Evolutionary conservation across 2,113 vertebrate genomes (phyloP).

Genomic region (Xiphophorus hellerii): DNA sequence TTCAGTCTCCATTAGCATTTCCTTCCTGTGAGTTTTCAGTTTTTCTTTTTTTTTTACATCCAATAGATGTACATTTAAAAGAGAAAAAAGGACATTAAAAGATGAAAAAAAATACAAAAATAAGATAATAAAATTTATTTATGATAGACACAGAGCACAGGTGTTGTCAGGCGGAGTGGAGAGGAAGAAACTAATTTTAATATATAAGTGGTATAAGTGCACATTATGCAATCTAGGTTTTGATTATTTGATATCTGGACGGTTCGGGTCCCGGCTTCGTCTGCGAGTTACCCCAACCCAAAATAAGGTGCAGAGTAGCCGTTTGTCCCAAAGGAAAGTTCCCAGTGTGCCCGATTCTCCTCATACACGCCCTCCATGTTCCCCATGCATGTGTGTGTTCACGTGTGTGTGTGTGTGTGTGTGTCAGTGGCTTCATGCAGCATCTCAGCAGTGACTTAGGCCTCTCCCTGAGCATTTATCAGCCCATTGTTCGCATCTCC

Average conservation of each 20-base stretch:
- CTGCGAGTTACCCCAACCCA: conserved; percentile 74
- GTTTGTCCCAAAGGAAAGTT: conserved; percentile 68
- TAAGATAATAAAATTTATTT: conserved; percentile 85
- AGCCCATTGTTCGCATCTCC: conserved; percentile 53
- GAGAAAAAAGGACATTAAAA: conserved; percentile 56
- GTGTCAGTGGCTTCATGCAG: conserved; percentile 45
- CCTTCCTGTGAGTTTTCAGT: conserved; percentile 49
- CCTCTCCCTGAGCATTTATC: conserved; percentile 51
- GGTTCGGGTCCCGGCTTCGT: conserved; percentile 20
- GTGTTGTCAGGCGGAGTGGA: conserved; percentile 72
- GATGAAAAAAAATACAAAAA: conserved; percentile 44
- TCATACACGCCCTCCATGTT: conserved; percentile 44
- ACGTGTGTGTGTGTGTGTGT: conserved; percentile 16
- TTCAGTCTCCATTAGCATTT: conserved; percentile 64
- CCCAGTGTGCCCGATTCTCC: conserved; percentile 43
- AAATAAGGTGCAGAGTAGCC: conserved; percentile 77
- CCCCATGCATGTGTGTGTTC: conserved; percentile 38
- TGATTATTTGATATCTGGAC: conserved; percentile 79
- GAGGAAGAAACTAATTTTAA: conserved; percentile 77
- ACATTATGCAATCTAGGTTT: conserved; percentile 90
- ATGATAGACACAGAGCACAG: conserved; percentile 92
- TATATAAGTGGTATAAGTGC: conserved; percentile 89
- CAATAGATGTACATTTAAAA: conserved; percentile 68
- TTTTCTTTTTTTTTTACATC: conserved; percentile 19
- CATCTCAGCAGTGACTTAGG: conserved; percentile 36